Evolutionary conservation across 2,888 invertebrate genomes (phyloP), one percentile per base, ranked within the genome.

Genomic region (Quadroppia sp.): DNA sequence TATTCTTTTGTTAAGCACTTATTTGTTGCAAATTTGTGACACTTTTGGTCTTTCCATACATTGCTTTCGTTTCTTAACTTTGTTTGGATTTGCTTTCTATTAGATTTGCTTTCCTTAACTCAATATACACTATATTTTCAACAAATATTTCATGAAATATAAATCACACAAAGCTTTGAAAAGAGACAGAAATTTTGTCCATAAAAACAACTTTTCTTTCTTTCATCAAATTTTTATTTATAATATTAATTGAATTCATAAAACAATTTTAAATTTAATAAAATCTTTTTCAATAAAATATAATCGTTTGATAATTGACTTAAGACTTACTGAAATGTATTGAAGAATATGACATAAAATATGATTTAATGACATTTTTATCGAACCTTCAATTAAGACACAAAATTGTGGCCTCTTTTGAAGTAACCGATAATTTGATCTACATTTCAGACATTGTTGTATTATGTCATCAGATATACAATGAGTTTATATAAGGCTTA

Each of bases 11-110:
- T 36, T 40, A 36, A 67, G 67, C 67, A 67, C 67, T 67, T 67
- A 67, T 67, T 67, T 67, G 67, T 67, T 67, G 67, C 67, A 42
- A 67, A 67, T 67, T 61, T 67, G 67, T 67, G 20, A 42, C 67
- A 67, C 40, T 67, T 67, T 40, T 32, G 17, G 17, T 32, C 61
- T 13, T 17, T 32, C 32, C 17, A 20, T 28, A 36, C 45, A 45
- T 2, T 45, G 15, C 15, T 36, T 15, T 11, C 45, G 4, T 7
- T 7, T 15, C 59, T 59, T 59, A 59, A 59, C 59, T 59, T 2
- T 20, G 30, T 59, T 59, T 30, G 28, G 30, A 9, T 59, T 30
- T 3, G 30, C 30, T 25, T 32, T 30, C 30, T 28, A 59, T 59
- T 59, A 4, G 30, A 59, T 59, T 59, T 59, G 4, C 15, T 48